Evolutionary conservation across 2,888 invertebrate genomes (phyloP).

Genomic region (Coenonympha arcania): DNA sequence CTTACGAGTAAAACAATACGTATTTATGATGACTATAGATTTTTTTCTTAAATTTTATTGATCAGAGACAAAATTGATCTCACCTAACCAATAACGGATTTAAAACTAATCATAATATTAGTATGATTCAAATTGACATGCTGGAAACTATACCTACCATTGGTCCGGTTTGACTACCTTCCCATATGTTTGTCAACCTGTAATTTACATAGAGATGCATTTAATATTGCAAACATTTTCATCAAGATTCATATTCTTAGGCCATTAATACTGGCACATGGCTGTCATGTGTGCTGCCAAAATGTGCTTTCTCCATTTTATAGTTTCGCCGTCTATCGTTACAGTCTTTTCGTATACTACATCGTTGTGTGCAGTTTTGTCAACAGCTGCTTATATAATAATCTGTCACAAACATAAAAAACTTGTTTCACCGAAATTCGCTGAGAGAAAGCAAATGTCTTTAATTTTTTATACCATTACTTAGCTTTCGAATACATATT

Average conservation of each 20-base stretch:
- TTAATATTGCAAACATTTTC: not conserved
- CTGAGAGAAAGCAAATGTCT: conserved; percentile 56
- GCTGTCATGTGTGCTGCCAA: conserved; percentile 38
- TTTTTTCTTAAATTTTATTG: too few relatives aligned
- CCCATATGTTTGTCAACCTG: not conserved
- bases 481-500: conserved; percentile 37
- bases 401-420: conserved; percentile 47
- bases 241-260: conserved; percentile 1
- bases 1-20: too few relatives aligned
- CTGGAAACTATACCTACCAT: too few relatives aligned
- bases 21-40: too few relatives aligned
- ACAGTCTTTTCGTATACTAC: conserved; percentile 45
- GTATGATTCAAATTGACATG: too few relatives aligned
- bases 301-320: conserved; percentile 52
- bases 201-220: not conserved
- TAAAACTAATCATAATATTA: too few relatives aligned
- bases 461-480: conserved; percentile 39
- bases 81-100: too few relatives aligned
- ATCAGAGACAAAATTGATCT: too few relatives aligned
- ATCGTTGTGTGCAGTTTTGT: conserved; percentile 50
- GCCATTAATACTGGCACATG: conserved; percentile 12
- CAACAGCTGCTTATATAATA: conserved; percentile 59
- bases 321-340: conserved; percentile 42
- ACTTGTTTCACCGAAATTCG: conserved; percentile 50
- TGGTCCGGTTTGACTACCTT: not conserved